Percentiles rank a stretch among this genome's conserved stretches.
phyloP scores from a whole-genome alignment of 1,140 invertebrate species.

The Sarcophaga peregrina region DNA sequence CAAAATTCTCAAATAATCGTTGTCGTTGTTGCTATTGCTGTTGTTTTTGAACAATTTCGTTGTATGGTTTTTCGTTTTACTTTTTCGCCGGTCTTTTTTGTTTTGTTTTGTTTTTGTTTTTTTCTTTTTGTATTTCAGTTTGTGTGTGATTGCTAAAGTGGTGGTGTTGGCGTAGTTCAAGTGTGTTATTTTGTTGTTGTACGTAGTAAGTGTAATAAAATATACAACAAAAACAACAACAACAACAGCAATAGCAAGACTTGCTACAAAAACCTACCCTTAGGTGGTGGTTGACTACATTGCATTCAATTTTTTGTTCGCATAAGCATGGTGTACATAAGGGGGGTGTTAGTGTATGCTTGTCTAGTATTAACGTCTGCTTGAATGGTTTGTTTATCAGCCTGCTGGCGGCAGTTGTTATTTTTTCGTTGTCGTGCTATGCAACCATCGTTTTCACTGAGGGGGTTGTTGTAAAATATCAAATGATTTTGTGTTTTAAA shows the following conservation, averaged over 20 bases:
- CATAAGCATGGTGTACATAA: too few species aligned
- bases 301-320: background rate
- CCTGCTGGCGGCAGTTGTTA: background rate
- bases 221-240: background rate
- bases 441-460: background rate
- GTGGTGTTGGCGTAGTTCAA: conserved; percentile 23
- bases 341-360: background rate
- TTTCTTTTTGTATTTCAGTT: background rate
- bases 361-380: background rate
- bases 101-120: too few species aligned
- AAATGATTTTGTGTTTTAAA: background rate
- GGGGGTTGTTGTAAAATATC: conserved; percentile 1
- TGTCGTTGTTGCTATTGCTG: too few species aligned
- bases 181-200: background rate
- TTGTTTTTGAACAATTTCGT: too few species aligned
- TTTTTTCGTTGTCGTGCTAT: background rate
- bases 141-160: background rate
- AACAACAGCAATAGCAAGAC: background rate
- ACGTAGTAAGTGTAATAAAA: background rate
- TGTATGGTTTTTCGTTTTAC: too few species aligned
- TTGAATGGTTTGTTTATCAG: background rate
- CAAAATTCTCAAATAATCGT: too few species aligned
- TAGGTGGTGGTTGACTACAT: conserved; percentile 10
- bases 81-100: too few species aligned
- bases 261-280: background rate